Evolutionary conservation across 2,888 invertebrate genomes (phyloP).

Genomic region (Gymnosoma rotundatum): DNA sequence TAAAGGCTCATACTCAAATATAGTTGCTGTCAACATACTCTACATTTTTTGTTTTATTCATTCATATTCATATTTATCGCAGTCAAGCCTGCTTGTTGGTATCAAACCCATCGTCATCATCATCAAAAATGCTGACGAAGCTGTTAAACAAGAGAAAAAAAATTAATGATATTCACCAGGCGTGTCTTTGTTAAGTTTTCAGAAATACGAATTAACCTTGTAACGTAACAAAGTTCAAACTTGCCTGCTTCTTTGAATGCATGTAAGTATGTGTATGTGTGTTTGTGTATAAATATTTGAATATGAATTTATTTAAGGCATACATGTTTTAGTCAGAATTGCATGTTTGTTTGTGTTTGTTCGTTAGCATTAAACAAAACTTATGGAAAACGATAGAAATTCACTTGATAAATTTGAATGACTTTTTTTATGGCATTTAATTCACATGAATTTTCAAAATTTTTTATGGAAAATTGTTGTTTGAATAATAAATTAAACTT

Average conservation of each 20-base stretch:
- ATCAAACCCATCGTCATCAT: slow-evolving; percentile 11
- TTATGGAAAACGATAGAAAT: slow-evolving; percentile 34
- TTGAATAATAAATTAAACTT: neutral
- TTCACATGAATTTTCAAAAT: slow-evolving; percentile 2
- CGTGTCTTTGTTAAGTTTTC: slow-evolving; percentile 45
- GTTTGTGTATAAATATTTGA: neutral
- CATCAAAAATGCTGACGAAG: slow-evolving; percentile 36
- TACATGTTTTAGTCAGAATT: no score
- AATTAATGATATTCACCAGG: slow-evolving; percentile 39
- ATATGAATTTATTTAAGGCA: neutral
- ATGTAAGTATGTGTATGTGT: neutral
- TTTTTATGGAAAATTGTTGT: slow-evolving; percentile 8
- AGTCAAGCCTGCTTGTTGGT: slow-evolving; percentile 30
- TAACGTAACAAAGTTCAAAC: slow-evolving; percentile 43
- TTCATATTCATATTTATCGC: slow-evolving; percentile 38
- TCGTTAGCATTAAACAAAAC: slow-evolving; percentile 33
- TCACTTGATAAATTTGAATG: slow-evolving; percentile 24
- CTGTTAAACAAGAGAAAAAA: slow-evolving; percentile 19
- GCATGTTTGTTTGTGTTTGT: neutral
- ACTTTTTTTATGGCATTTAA: slow-evolving; percentile 25
- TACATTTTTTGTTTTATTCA: neutral
- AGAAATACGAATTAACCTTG: slow-evolving; percentile 61
- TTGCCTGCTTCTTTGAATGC: slow-evolving; percentile 13
- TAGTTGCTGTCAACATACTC: slow-evolving; percentile 34
- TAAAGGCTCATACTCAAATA: slow-evolving; percentile 21